Conservation (phyloP, 2,113 vertebrate species). For the Argyrosomus japonicus region DNA sequence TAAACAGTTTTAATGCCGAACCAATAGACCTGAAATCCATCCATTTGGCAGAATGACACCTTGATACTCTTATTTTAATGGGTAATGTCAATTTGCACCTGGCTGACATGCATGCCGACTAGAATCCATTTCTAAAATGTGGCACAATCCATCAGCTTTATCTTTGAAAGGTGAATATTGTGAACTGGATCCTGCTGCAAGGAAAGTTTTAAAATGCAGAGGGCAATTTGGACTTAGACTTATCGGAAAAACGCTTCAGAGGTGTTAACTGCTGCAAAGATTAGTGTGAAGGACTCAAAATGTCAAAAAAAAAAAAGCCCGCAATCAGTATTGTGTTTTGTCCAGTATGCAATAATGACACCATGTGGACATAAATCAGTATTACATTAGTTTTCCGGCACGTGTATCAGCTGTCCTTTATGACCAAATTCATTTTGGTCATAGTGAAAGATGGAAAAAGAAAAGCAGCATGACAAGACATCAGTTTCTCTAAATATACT, state of each 20-base stretch:
- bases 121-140: slow-evolving; percentile 26
- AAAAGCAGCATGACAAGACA: neutral
- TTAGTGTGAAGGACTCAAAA: slow-evolving; percentile 72
- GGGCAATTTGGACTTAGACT: slow-evolving; percentile 66
- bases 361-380: slow-evolving; percentile 48
- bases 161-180: slow-evolving; percentile 52
- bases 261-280: slow-evolving; percentile 70
- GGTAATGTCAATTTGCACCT: slow-evolving; percentile 38
- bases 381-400: neutral
- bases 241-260: slow-evolving; percentile 62
- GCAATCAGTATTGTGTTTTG: slow-evolving; percentile 8
- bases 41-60: slow-evolving; percentile 10
- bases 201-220: slow-evolving; percentile 53
- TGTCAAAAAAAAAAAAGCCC: slow-evolving; percentile 46
- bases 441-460: neutral
- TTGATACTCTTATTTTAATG: slow-evolving; percentile 21
- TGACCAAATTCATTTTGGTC: neutral
- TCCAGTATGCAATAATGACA: slow-evolving; percentile 66
- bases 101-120: slow-evolving; percentile 6
- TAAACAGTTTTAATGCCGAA: neutral
- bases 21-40: neutral
- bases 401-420: neutral
- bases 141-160: slow-evolving; percentile 41
- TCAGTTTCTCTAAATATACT: neutral
- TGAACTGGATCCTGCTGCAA: slow-evolving; percentile 23